phyloP scores from a whole-genome alignment of 2,113 vertebrate genomes.

The Nyctereutes procyonoides region DNA sequence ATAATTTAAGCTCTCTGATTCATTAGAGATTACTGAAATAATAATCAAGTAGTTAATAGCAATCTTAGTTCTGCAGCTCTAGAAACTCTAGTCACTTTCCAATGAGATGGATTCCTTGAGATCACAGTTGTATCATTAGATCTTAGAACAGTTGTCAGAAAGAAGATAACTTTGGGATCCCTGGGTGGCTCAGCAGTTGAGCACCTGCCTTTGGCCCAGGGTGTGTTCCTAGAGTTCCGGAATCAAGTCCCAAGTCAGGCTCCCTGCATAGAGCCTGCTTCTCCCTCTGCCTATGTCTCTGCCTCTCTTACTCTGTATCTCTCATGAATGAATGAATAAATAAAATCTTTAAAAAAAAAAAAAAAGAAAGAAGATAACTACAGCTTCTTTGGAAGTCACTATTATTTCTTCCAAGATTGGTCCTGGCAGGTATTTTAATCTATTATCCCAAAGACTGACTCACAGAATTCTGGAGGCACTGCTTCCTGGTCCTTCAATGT shows the following conservation, averaged over 20 bases:
- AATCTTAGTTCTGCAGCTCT: constrained; percentile 9
- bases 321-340: too few relatives aligned
- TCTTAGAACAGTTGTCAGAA: not conserved
- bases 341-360: too few relatives aligned
- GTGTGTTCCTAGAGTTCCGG: too few relatives aligned
- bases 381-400: not conserved
- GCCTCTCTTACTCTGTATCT: too few relatives aligned
- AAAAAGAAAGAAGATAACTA: not conserved
- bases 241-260: too few relatives aligned
- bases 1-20: not conserved
- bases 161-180: not conserved
- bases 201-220: too few relatives aligned
- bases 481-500: not conserved
- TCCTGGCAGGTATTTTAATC: not conserved
- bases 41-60: constrained; percentile 22
- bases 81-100: constrained; percentile 15
- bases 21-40: not conserved
- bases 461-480: not conserved
- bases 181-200: too few relatives aligned
- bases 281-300: too few relatives aligned
- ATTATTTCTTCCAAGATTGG: not conserved
- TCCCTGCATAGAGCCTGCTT: too few relatives aligned
- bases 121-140: not conserved
- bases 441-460: not conserved
- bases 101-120: not conserved